These are phyloP conservation scores for Nothobranchius kuhntae DNA, from an alignment of 2,113 vertebrate species.

Conservation along the genomic window DNA sequence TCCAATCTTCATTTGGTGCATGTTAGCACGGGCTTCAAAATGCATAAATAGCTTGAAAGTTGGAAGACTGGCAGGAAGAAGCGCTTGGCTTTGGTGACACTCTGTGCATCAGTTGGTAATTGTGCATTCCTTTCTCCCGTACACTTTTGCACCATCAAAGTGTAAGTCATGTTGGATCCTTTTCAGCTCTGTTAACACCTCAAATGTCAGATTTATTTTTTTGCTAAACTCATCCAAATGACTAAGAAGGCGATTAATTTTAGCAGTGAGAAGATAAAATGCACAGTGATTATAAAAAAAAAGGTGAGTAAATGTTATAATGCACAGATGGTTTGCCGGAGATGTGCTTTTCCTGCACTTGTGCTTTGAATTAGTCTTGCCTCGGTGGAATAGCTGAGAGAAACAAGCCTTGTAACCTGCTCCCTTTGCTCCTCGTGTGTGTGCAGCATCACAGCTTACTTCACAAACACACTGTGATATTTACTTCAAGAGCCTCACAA, in stretches of 20 bases:
- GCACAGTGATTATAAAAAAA: constrained; percentile 1
- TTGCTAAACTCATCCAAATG: constrained; percentile 1
- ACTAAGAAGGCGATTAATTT: constrained; percentile 15
- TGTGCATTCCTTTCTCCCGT: constrained; percentile 11
- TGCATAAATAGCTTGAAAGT: constrained; percentile 16
- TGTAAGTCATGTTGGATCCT: constrained; percentile 1
- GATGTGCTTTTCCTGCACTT: constrained; percentile 48
- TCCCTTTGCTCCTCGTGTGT: constrained; percentile 23
- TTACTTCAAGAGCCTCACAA: constrained; percentile 16
- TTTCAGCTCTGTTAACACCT: constrained; percentile 20
- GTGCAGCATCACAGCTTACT: constrained; percentile 34
- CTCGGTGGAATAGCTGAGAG: constrained; percentile 48
- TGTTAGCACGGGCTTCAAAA: not conserved
- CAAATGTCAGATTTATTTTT: not conserved
- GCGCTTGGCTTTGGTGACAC: constrained; percentile 25
- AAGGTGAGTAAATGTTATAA: constrained; percentile 19
- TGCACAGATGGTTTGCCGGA: constrained; percentile 62
- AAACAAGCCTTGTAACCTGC: constrained; percentile 43
- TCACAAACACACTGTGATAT: constrained; percentile 31
- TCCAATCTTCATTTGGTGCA: not conserved
- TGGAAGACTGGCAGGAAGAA: constrained; percentile 8
- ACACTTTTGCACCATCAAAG: constrained; percentile 4
- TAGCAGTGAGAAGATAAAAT: not conserved
- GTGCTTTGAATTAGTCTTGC: constrained; percentile 58
- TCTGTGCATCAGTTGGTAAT: constrained; percentile 1